Evolutionary conservation across 1,140 invertebrate genomes (phyloP), one percentile per base, ranked within the genome.

Genomic region (Ectropis grisescens): DNA sequence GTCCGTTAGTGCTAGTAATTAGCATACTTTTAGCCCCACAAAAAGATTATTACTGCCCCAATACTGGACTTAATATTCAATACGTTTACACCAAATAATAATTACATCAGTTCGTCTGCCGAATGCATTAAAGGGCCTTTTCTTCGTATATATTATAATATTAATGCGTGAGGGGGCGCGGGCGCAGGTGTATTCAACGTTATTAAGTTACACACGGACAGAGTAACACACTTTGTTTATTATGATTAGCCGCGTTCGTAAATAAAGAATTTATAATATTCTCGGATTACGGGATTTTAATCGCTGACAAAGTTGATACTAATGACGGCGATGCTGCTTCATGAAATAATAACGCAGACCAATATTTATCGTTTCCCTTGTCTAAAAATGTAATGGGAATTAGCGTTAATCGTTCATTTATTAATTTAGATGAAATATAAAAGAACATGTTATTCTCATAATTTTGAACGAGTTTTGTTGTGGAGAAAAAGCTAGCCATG

Each of bases 51-150:
- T 41, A 40, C 16, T 52, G 33, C 57, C 61, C 56, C 49, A 53
- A 60, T 57, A 58, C 47, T 40, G 12, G 29, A 47, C 44, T 64
- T 59, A 65, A 65, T 54, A 66, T 72, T 65, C 61, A 59, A 67
- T 71, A 71, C 65, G 46, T 70, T 70, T 71, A 60, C 67, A 76
- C 71, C 58, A 62, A 75, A 75, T 70, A 58, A 72, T 76, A 62
- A 76, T 62, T 65, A 69, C 50, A 24, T 37, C 33, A 55, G 56
- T 58, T 55, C 41, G 42, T 50, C 58, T 47, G 48, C 52, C 50
- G 58, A 60, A 59, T 62, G 57, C 54, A 59, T 64, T 66, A 61
- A 41, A 70, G 62, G 60, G 46, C 52, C 52, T 40, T 41, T 58
- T 58, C 47, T 49, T 38, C 37, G 65, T 62, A 70, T 65, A 69